These are phyloP conservation scores for Pavo muticus DNA, from an alignment of 2,113 vertebrate species.

Conservation along the genomic window DNA sequence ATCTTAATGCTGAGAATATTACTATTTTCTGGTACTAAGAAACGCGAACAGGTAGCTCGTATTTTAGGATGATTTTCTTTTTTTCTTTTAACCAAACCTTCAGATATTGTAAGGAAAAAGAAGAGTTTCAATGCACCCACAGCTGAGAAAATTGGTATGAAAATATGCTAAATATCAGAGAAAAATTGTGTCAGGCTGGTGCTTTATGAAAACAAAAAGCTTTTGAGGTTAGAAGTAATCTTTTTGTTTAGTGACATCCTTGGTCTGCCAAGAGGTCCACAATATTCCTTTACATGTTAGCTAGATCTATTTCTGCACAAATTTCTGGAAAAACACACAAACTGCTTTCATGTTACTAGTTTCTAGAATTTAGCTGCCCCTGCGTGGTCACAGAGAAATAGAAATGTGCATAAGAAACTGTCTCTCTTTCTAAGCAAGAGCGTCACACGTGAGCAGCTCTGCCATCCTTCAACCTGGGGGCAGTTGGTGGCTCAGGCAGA, in stretches of 20 bases:
- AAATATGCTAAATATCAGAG: not conserved
- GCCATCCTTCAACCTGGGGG: not conserved
- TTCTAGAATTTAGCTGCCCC: not conserved
- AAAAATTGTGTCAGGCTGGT: not conserved
- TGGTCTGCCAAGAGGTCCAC: not conserved
- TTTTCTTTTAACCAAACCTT: not conserved
- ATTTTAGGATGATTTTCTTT: not conserved
- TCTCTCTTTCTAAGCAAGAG: not conserved
- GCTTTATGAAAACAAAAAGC: not conserved
- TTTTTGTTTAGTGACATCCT: not conserved
- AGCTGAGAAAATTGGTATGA: not conserved
- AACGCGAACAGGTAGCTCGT: not conserved
- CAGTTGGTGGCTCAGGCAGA: not conserved
- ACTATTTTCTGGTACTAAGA: not conserved
- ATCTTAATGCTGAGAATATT: not conserved
- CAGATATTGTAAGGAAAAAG: not conserved
- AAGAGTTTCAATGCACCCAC: not conserved
- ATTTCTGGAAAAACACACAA: not conserved
- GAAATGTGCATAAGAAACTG: not conserved
- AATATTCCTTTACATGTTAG: not conserved
- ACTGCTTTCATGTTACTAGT: not conserved
- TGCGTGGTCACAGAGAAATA: not conserved
- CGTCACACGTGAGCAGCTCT: not conserved
- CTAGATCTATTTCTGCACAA: not conserved
- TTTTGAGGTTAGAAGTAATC: not conserved